A percentile compares a stretch with the other conserved stretches of the same genome.
phyloP scores from a whole-genome alignment of 2,797 vertebrate species.

The Trematomus bernacchii region DNA sequence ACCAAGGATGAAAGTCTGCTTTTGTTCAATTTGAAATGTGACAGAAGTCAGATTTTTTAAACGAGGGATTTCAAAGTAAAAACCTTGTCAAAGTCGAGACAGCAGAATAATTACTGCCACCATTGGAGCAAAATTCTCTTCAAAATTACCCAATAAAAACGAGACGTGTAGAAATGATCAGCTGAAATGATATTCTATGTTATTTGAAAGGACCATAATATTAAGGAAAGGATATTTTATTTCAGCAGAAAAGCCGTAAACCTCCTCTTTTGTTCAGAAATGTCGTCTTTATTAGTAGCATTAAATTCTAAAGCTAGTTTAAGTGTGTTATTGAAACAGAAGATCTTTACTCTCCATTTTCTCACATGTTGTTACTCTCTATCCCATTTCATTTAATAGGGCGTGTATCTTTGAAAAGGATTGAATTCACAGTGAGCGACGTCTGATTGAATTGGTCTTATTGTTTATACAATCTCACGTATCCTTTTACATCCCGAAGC shows the following conservation, averaged over 20 bases:
- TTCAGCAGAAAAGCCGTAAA: background rate
- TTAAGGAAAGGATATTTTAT: too few species aligned
- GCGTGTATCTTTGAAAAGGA: conserved; percentile 21
- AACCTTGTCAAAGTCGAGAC: background rate
- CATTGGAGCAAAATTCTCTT: too few species aligned
- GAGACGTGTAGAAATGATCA: background rate
- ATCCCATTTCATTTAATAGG: conserved; percentile 25
- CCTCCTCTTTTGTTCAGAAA: conserved; percentile 20
- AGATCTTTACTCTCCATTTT: too few species aligned
- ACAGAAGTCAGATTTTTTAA: too few species aligned
- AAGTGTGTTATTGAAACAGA: too few species aligned
- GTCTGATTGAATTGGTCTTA: conserved; percentile 46
- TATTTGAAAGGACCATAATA: background rate
- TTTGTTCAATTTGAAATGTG: background rate
- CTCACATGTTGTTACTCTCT: conserved; percentile 13
- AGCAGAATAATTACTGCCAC: background rate
- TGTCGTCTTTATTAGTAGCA: background rate
- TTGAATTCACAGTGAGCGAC: conserved; percentile 48
- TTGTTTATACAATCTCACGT: conserved; percentile 49
- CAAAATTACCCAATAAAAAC: background rate
- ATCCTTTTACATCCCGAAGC: conserved; percentile 56
- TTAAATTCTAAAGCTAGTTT: conserved; percentile 22
- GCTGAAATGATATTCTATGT: background rate
- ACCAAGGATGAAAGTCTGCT: background rate
- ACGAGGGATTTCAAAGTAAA: too few species aligned